phyloP scores from a whole-genome alignment of 2,113 vertebrate species.

The Macquaria ambigua region DNA sequence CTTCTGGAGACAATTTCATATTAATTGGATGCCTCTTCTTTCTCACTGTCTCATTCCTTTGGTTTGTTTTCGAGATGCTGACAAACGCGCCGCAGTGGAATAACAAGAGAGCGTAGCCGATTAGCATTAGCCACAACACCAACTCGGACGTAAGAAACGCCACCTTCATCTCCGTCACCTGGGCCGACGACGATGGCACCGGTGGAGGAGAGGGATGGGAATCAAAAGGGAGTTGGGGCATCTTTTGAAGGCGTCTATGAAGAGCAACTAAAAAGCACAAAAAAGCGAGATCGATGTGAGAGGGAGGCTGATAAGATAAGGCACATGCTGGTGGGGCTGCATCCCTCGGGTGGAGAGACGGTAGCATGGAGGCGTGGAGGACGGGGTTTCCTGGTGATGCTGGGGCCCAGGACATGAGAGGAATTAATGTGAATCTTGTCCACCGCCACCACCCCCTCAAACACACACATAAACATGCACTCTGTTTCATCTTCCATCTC shows the following conservation, averaged over 20 bases:
- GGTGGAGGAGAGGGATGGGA: not conserved
- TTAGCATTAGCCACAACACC: slow-evolving; percentile 51
- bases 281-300: slow-evolving; percentile 43
- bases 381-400: slow-evolving; percentile 49
- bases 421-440: slow-evolving; percentile 56
- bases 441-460: not conserved
- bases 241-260: slow-evolving; percentile 45
- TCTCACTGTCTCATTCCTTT: slow-evolving; percentile 32
- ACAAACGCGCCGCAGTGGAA: slow-evolving; percentile 17
- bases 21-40: slow-evolving; percentile 75
- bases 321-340: not conserved
- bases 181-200: not conserved
- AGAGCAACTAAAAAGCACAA: slow-evolving; percentile 27
- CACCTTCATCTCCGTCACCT: not conserved
- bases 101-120: slow-evolving; percentile 27
- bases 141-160: not conserved
- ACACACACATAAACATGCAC: slow-evolving; percentile 40
- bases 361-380: slow-evolving; percentile 3
- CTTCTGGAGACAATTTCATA: slow-evolving; percentile 76
- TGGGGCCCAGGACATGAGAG: slow-evolving; percentile 33
- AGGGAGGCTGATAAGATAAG: slow-evolving; percentile 47
- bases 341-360: slow-evolving; percentile 21
- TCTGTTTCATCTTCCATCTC: slow-evolving; percentile 54
- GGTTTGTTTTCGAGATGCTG: slow-evolving; percentile 36
- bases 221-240: slow-evolving; percentile 11